Percentiles rank a stretch among this genome's conserved stretches.
Conservation (phyloP, 1,140 invertebrate species). For the Polypedilum pembai region DNA sequence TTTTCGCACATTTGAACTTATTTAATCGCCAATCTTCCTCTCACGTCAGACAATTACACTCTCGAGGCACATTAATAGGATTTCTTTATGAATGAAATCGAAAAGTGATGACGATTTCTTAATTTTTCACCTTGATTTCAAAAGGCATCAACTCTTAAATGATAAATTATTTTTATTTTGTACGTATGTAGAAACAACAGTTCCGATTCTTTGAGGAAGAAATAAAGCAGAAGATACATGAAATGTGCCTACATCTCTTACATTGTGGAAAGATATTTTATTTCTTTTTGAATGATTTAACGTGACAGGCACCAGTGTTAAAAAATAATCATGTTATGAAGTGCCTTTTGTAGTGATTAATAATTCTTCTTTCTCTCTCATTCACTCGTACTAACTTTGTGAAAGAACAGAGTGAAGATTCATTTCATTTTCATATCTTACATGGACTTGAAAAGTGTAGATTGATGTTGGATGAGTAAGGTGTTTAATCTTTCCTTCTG, state of each 20-base stretch:
- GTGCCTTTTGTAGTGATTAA: constrained; percentile 22
- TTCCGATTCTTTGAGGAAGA: not conserved
- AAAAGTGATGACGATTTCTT: too few species aligned
- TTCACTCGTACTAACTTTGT: not conserved
- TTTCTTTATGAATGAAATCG: too few species aligned
- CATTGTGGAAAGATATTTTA: not conserved
- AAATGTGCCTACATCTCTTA: constrained; percentile 5
- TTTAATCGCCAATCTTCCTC: too few species aligned
- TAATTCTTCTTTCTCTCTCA: constrained; percentile 6
- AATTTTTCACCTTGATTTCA: too few species aligned
- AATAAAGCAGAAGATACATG: not conserved
- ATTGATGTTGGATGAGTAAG: too few species aligned
- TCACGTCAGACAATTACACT: too few species aligned
- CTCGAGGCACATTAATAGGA: too few species aligned
- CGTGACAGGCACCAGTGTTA: constrained; percentile 23
- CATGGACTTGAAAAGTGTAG: too few species aligned
- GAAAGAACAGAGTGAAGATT: too few species aligned
- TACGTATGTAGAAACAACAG: constrained; percentile 3
- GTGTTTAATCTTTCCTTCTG: too few species aligned
- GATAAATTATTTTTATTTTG: not conserved
- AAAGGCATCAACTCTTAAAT: not conserved
- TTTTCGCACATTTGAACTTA: too few species aligned
- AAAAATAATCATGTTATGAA: constrained; percentile 28
- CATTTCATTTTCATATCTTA: too few species aligned
- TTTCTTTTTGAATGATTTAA: constrained; percentile 16